Percentiles rank a stretch among this genome's conserved stretches.
Evolutionary conservation across 2,888 invertebrate genomes (phyloP).

Genomic region (Synergus japonicus): DNA sequence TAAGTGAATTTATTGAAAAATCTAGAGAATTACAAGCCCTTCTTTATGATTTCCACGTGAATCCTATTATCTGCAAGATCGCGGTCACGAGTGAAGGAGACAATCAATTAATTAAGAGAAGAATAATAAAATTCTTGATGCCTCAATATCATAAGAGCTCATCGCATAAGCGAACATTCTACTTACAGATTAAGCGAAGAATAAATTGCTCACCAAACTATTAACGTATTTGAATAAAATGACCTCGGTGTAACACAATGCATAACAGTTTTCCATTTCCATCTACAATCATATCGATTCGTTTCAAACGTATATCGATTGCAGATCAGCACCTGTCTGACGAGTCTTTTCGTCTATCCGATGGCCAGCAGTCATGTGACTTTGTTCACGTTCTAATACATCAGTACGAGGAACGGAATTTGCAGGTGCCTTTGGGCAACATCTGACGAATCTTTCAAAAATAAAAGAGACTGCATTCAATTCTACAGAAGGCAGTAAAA

Average conservation of each 20-base stretch:
- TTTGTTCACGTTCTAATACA: not conserved
- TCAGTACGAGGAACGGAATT: not conserved
- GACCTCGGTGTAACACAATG: conserved; percentile 7
- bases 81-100: not conserved
- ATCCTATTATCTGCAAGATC: not conserved
- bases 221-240: conserved; percentile 12
- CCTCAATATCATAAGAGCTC: conserved; percentile 15
- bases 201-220: conserved; percentile 24
- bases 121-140: not conserved
- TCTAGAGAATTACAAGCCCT: not conserved
- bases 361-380: not conserved
- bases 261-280: not conserved
- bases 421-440: conserved; percentile 11
- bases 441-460: conserved; percentile 4
- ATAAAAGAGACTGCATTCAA: not conserved
- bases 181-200: conserved; percentile 14
- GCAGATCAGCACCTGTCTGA: not conserved
- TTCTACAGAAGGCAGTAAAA: not conserved
- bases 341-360: not conserved
- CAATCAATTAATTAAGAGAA: conserved; percentile 23
- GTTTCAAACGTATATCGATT: not conserved
- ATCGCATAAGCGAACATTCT: conserved; percentile 11
- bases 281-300: conserved; percentile 20
- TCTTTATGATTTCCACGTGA: not conserved
- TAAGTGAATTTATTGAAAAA: too few species aligned